Evolutionary conservation across 2,888 invertebrate species (phyloP), one percentile per base, ranked within the genome.

Genomic region (Drosophila birchii): DNA sequence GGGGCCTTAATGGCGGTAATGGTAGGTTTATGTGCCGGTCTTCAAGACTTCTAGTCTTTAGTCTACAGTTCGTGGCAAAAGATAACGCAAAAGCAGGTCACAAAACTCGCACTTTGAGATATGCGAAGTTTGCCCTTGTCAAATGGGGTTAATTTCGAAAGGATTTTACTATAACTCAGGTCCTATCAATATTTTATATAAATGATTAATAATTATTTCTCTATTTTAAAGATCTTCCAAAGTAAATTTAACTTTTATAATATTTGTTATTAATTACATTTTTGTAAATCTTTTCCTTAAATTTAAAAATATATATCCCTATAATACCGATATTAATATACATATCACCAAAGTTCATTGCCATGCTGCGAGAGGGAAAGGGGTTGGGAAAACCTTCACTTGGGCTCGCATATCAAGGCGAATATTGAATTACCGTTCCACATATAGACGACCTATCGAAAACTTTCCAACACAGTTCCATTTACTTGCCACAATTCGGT

Each of bases 401-500:
- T 58, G 36, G 54, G 23, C 49, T 71, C 66, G 20, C 56, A 63
- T 74, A 54, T 74, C 55, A 23, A 36, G 39, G 32, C 45, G n/a
- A 26, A 47, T 64, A 66, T 73, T 75, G 38, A 23, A 36, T 73
- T 73, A 66, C 75, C 75, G 49, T 45, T 56, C 49, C 43, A 56
- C n/a, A 51, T 36, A 39, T 36, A 49, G 47, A n/a, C 49, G 69
- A 62, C 16, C 64, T 49, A 55, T 68, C 38, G 38, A 69, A 75
- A 74, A 75, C 76, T 74, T 74, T 74, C 75, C 69, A 74, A 75
- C 75, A 63, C 41, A 63, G 69, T 63, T 62, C 53, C 72, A 74
- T 57, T 72, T 75, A 75, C 72, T 58, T 72, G 75, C 72, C 72
- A 72, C 72, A 73, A 73, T 73, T 75, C 55, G 57, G 54, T 41